Evolutionary conservation across 2,797 vertebrate genomes (phyloP), one percentile per base, ranked within the genome.

Genomic region (Podarcis lilfordi): DNA sequence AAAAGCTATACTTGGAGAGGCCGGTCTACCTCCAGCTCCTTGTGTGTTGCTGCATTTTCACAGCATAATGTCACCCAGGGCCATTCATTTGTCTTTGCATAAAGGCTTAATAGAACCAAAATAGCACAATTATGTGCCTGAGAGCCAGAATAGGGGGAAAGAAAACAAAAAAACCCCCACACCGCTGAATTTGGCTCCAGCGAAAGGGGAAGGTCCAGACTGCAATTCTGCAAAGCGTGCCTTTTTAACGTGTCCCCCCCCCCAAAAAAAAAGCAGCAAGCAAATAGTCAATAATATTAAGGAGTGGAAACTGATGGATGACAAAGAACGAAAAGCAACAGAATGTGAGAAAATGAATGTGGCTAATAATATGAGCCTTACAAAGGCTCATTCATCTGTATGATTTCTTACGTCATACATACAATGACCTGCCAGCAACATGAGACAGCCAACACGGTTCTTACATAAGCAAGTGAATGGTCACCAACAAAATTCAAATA

Each of bases 31-130:
- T 89, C 81, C 25, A 69, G 68, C 71, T 75, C 29, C 27, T 0
- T 86, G 7, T 55, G 29, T 10, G 27, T 43, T 89, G 69, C 71
- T 55, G 86, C 82, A 89, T 71, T 81, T n/a, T 80, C 77, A 45
- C 1, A 88, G 15, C 3, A 5, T 82, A 79, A 13, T 80, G 21
- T 50, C 37, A 75, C 11, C 21, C 21, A 77, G 32, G 15, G 23
- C 61, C 19, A 45, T 37, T 59, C 35, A 79, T 76, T 82, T 27
- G 2, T n/a, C 72, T 82, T 66, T 76, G 35, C 32, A 76, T 17
- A 66, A 81, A 45, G 82, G 69, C 69, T 82, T 82, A 66, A 80
- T 19, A 80, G 25, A 77, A 76, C 61, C 43, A 68, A 80, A 59
- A 71, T 74, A 37, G 77, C 29, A 72, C 32, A 80, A 32, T 82